Conservation (phyloP, 2,888 invertebrate species). For the Saturnia japonica region DNA sequence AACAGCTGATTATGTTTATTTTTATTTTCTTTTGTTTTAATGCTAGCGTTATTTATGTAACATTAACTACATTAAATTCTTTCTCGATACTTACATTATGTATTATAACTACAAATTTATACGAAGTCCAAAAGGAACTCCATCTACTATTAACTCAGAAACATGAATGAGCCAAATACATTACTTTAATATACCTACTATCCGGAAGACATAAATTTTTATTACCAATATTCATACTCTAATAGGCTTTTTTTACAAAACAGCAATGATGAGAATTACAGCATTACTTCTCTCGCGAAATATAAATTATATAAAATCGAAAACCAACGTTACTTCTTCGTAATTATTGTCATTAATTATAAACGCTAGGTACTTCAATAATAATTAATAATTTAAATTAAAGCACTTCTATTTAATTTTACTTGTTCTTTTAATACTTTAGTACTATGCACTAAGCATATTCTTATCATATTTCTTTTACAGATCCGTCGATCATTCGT, state of each 20-base stretch:
- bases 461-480: not conserved
- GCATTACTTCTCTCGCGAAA: not conserved
- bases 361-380: not conserved
- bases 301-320: not conserved
- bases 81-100: conserved; percentile 65
- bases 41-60: not conserved
- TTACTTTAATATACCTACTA: conserved; percentile 63
- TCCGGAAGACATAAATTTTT: conserved; percentile 80
- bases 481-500: not conserved
- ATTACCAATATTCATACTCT: conserved; percentile 57
- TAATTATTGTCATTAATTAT: conserved; percentile 1
- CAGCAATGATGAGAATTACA: not conserved
- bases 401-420: not conserved
- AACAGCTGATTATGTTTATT: not conserved
- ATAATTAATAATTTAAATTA: not conserved
- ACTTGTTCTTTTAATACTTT: not conserved
- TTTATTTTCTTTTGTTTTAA: not conserved
- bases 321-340: not conserved
- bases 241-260: conserved; percentile 41
- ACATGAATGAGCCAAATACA: conserved; percentile 65
- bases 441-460: not conserved
- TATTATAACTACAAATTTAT: conserved; percentile 48
- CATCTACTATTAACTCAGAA: conserved; percentile 55
- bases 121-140: conserved; percentile 70
- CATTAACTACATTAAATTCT: conserved; percentile 68